These are phyloP conservation scores for Limenitis camilla DNA, from an alignment of 2,888 invertebrate species.

Conservation along the genomic window DNA sequence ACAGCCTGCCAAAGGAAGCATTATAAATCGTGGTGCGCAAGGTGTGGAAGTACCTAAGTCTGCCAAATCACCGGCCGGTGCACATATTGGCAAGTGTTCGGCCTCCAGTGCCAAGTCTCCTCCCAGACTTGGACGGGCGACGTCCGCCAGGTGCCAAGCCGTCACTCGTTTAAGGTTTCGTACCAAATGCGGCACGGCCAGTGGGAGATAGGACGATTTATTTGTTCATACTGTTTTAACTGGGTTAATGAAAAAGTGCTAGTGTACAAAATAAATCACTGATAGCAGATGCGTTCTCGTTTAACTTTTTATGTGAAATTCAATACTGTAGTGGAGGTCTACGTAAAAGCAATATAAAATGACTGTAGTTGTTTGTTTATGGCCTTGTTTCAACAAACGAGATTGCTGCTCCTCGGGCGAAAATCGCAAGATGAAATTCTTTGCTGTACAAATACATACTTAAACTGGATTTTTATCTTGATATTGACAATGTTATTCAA, in stretches of 20 bases:
- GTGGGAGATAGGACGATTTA: slow-evolving; percentile 9
- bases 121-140: slow-evolving; percentile 23
- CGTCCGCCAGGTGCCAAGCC: slow-evolving; percentile 49
- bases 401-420: slow-evolving; percentile 20
- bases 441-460: slow-evolving; percentile 11
- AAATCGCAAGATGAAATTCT: slow-evolving; percentile 20
- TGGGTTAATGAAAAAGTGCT: slow-evolving; percentile 15
- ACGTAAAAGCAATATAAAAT: slow-evolving; percentile 14
- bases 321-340: slow-evolving; percentile 20
- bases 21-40: slow-evolving; percentile 43
- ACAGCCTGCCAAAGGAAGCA: slow-evolving; percentile 38
- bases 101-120: slow-evolving; percentile 41
- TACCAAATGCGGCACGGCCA: slow-evolving; percentile 7
- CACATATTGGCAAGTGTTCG: slow-evolving; percentile 41
- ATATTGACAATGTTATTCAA: not conserved
- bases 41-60: slow-evolving; percentile 42
- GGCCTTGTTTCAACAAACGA: slow-evolving; percentile 18
- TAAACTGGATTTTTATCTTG: slow-evolving; percentile 5
- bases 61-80: slow-evolving; percentile 49
- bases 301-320: slow-evolving; percentile 22
- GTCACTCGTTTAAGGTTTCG: slow-evolving; percentile 19
- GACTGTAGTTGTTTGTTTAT: slow-evolving; percentile 15
- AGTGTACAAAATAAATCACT: slow-evolving; percentile 15
- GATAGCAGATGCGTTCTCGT: slow-evolving; percentile 17
- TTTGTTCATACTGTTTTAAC: slow-evolving; percentile 8